Percentiles rank a stretch among this genome's conserved stretches.
Conservation (phyloP, 2,797 vertebrate species). For the Falco concolor region DNA sequence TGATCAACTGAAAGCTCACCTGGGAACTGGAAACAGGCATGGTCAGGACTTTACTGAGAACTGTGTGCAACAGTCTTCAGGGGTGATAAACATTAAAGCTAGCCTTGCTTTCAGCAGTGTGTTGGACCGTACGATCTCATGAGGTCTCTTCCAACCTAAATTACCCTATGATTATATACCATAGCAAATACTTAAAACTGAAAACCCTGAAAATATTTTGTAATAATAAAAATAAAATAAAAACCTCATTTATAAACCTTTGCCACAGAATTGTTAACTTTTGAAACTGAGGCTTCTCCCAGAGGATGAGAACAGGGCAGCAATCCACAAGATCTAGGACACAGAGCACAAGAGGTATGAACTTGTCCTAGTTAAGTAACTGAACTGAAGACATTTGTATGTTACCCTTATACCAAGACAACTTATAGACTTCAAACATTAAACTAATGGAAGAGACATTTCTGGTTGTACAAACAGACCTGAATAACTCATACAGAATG, state of each 20-base stretch:
- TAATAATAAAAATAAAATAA: no score
- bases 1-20: not conserved
- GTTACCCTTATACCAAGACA: not conserved
- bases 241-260: slow-evolving; percentile 24
- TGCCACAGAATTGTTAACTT: slow-evolving; percentile 16
- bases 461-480: not conserved
- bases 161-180: not conserved
- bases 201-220: not conserved
- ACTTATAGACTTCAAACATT: not conserved
- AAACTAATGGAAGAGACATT: not conserved
- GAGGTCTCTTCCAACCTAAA: not conserved
- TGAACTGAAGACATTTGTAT: not conserved
- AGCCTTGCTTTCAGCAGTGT: not conserved
- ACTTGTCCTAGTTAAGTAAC: slow-evolving; percentile 23
- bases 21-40: not conserved
- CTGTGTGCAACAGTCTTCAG: not conserved
- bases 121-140: not conserved
- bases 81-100: not conserved
- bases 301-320: not conserved
- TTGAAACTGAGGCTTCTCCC: slow-evolving; percentile 13
- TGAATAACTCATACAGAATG: not conserved
- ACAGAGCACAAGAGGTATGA: not conserved
- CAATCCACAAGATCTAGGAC: slow-evolving; percentile 23
- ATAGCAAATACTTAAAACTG: not conserved
- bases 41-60: not conserved